Evolutionary conservation across 2,113 vertebrate genomes (phyloP), one percentile per base, ranked within the genome.

Genomic region (Labeo rohita): DNA sequence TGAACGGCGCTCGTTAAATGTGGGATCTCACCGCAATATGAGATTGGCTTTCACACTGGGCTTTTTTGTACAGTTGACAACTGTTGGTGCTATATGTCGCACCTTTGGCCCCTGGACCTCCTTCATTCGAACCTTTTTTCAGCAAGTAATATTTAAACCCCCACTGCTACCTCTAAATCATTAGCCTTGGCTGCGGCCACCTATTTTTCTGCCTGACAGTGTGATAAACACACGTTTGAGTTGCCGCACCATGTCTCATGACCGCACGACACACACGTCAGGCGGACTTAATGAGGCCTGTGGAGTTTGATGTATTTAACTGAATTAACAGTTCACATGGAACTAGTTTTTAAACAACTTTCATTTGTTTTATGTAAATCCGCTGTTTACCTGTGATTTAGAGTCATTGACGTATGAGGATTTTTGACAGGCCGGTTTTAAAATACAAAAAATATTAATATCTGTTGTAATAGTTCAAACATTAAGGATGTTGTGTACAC

Each of bases 31-130:
- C 90, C 93, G 93, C 93, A 94, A 95, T 91, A 91, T 93, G 94
- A 95, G 94, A 94, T 93, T 95, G 93, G 89, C 92, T 93, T 92
- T 91, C 34, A 91, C 93, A 90, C 88, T n/a, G 79, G 8, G 89
- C 89, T 72, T 92, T 91, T 94, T 94, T 94, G 93, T 95, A 89
- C 90, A 80, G 87, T 89, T 93, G 93, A 94, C 94, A 94, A 93
- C 93, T 94, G 92, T 92, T 93, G 92, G 91, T 94, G 92, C 93
- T 94, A 92, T 93, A 93, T 85, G 86, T 91, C 78, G 90, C 92
- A 94, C 93, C 94, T 95, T 94, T 94, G 92, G 92, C 93, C 93
- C 89, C 84, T 13, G 87, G 89, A 91, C 88, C 90, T 92, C 88
- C 85, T 90, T 92, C 88, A 91, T 94, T 92, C 88, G 82, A 90